Base-by-base conservation (phyloP, 2,888 invertebrate genomes). In the Netelia inedita region DNA sequence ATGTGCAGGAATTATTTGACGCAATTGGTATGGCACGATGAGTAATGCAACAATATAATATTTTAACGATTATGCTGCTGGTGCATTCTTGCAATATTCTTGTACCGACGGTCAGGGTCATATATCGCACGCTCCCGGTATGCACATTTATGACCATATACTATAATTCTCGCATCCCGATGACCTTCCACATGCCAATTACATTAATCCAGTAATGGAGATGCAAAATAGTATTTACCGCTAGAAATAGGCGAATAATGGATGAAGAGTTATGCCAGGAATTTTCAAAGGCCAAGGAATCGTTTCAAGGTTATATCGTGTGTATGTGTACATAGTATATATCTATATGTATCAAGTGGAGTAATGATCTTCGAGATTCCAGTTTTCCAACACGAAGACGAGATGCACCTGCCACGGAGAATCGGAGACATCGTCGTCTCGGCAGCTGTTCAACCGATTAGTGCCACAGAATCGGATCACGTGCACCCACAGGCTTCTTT, bases 81-180 rank as follows among this genome's bases (percentile, higher is more conserved):
- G 16, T 57, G 19, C 3, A 57, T 57, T 57, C 55, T 5, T 9
- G 21, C 9, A 9, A 57, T 57, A 9, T 57, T 57, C 8, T 16
- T 9, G 16, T 8, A n/a, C 8, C 74, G 74, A 41, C 78, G 84
- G 84, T 84, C 78, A 81, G 80, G 84, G 84, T 84, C 84, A 74
- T 41, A 14, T 19, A 28, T 14, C 3, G 69, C 35, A 66, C 46
- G 10, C 59, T 41, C 65, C 11, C 55, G 61, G 19, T 57, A 19
- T 43, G 16, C 46, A 23, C 21, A 55, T 59, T 50, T 61, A 69
- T 35, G n/a, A n/a, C 9, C 14, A 8, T 57, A 28, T 1, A 16
- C 41, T 3, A 35, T 16, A 43, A 21, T 6, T 19, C 53, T 71
- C 21, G 75, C 71, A 80, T 68, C 68, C 43, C 28, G 46, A 19